phyloP scores from a whole-genome alignment of 1,140 invertebrate species.

The Riptortus pedestris region DNA sequence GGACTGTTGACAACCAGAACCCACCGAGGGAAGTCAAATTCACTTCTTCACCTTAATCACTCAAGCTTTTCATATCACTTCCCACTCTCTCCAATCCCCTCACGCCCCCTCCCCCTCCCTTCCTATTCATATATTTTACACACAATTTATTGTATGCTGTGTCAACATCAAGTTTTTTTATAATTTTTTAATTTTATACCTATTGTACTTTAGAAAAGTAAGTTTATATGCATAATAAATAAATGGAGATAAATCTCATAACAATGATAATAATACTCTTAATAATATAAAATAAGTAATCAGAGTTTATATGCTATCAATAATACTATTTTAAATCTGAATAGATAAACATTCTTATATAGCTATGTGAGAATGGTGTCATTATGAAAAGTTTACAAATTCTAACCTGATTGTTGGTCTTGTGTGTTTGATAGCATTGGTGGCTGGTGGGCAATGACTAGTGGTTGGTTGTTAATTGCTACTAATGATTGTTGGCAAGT shows the following conservation, averaged over 20 bases:
- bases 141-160: conserved; percentile 2
- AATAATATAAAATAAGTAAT: neutral
- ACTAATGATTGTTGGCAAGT: too few relatives aligned
- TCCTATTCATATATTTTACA: neutral
- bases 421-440: too few relatives aligned
- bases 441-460: too few relatives aligned
- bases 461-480: too few relatives aligned
- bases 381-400: neutral
- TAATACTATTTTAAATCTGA: neutral
- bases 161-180: neutral
- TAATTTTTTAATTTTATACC: conserved; percentile 18
- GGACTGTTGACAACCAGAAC: conserved; percentile 56
- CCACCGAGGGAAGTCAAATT: conserved; percentile 48
- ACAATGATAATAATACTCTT: neutral
- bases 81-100: neutral
- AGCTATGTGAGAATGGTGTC: neutral
- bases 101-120: neutral
- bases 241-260: neutral
- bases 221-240: conserved; percentile 2
- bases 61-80: neutral
- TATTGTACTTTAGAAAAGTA: conserved; percentile 1
- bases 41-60: conserved; percentile 28
- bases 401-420: too few relatives aligned
- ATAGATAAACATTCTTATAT: neutral
- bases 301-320: neutral